Evolutionary conservation across 2,797 vertebrate species (phyloP).

Genomic region (Lateolabrax maculatus): DNA sequence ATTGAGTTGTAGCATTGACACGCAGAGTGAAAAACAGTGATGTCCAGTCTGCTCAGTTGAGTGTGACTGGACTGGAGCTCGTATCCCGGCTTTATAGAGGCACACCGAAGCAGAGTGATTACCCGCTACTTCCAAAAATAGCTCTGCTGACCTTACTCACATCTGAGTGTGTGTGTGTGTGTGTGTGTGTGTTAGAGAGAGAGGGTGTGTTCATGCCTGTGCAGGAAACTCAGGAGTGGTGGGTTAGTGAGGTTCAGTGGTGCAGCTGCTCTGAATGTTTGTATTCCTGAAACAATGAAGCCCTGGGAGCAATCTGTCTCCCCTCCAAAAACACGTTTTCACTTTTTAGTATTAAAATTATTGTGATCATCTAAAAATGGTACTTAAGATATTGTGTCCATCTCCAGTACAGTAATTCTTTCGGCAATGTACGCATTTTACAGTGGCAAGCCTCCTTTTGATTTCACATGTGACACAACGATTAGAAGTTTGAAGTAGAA

Average conservation of each 20-base stretch:
- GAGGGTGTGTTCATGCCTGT: conserved; percentile 75
- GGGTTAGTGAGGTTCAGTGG: conserved; percentile 66
- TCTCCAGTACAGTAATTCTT: neutral
- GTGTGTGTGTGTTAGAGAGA: conserved; percentile 36
- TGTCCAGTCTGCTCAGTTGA: conserved; percentile 56
- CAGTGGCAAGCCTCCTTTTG: neutral
- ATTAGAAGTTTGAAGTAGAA: neutral
- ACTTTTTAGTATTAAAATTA: neutral
- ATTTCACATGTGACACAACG: neutral
- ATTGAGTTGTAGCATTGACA: conserved; percentile 12
- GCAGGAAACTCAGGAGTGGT: conserved; percentile 78
- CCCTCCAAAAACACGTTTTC: conserved; percentile 15
- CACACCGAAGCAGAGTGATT: conserved; percentile 53
- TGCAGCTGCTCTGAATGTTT: conserved; percentile 84
- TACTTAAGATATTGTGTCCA: neutral
- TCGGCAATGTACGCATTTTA: neutral
- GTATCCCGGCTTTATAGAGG: conserved; percentile 77
- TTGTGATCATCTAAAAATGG: neutral
- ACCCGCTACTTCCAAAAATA: conserved; percentile 82
- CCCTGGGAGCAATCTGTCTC: conserved; percentile 52
- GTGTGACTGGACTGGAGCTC: conserved; percentile 52
- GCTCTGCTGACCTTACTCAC: conserved; percentile 76
- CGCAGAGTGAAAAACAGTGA: conserved; percentile 40
- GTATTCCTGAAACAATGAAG: conserved; percentile 84
- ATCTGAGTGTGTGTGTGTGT: conserved; percentile 35